A percentile compares a stretch with the other conserved stretches of the same genome.
phyloP scores from a whole-genome alignment of 2,888 invertebrate genomes.

The Arenicola marina region DNA sequence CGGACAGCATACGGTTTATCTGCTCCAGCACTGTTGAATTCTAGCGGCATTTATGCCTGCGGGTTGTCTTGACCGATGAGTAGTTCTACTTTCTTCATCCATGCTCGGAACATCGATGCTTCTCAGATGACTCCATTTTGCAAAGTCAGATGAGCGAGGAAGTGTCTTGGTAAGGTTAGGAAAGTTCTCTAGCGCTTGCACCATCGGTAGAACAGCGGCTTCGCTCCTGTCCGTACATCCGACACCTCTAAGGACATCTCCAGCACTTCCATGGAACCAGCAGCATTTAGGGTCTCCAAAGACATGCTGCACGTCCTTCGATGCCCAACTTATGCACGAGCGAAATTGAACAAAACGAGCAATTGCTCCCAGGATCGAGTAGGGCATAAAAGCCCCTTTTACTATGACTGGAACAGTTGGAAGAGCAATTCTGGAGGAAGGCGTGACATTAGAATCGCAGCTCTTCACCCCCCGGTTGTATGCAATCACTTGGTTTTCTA shows the following conservation, averaged over 20 bases:
- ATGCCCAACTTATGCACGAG: background rate
- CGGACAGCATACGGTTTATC: background rate
- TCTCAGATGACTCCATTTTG: background rate
- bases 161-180: background rate
- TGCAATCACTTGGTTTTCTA: background rate
- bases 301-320: too few species aligned
- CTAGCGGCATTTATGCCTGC: background rate
- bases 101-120: background rate
- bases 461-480: too few species aligned
- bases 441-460: too few species aligned
- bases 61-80: conserved; percentile 1
- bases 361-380: background rate
- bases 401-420: background rate
- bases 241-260: too few species aligned
- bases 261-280: background rate
- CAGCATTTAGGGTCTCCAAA: background rate
- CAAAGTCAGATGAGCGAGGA: background rate
- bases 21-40: background rate
- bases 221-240: background rate
- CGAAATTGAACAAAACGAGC: background rate
- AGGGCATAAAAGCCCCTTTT: background rate
- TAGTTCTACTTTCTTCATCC: background rate
- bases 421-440: background rate
- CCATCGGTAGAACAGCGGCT: background rate
- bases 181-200: background rate